Evolutionary conservation across 2,888 invertebrate species (phyloP), one percentile per base, ranked within the genome.

Genomic region (Amiota minor): DNA sequence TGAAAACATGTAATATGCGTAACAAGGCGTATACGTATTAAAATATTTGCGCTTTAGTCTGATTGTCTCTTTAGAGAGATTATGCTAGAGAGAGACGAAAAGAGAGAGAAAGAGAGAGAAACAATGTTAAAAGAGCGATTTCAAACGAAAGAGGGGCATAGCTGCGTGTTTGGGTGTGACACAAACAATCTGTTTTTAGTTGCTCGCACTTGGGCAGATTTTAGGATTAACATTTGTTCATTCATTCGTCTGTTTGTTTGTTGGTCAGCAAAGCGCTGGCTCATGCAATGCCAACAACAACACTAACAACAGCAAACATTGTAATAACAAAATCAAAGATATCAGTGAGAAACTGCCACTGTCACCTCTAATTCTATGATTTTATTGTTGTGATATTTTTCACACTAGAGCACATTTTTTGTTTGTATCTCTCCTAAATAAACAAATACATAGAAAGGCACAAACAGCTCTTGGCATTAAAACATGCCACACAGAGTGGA

Each of bases 181-280:
- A 16, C 50, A 62, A 35, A 80, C 81, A 84, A 85, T 85, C 82
- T 84, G 82, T 74, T 78, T 77, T 76, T 77, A 76, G 75, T 76
- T 76, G 74, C 76, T 76, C 76, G 83, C 86, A 83, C 86, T 84
- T 84, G 83, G 86, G 80, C 77, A 86, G 83, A 84, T 86, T 84
- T 84, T 79, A 78, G 83, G 86, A 84, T 84, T 84, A 84, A 86
- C 85, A 81, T 84, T 73, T 67, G 84, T 84, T 78, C 81, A 81
- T 81, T 35, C 35, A 35, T 23, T 23, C 23, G 35, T 35, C 6
- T 2, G 35, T 35, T 35, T 6, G 35, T 35, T 35, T 35, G 35
- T 35, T 35, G 35, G 35, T 35, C 35, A 35, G 4, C 6, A 35
- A 35, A 35, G 35, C 35, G 2, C 35, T 35, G 35, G 2, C 35